Base-by-base conservation (phyloP, 2,113 vertebrate genomes). In the Recurvirostra avosetta region DNA sequence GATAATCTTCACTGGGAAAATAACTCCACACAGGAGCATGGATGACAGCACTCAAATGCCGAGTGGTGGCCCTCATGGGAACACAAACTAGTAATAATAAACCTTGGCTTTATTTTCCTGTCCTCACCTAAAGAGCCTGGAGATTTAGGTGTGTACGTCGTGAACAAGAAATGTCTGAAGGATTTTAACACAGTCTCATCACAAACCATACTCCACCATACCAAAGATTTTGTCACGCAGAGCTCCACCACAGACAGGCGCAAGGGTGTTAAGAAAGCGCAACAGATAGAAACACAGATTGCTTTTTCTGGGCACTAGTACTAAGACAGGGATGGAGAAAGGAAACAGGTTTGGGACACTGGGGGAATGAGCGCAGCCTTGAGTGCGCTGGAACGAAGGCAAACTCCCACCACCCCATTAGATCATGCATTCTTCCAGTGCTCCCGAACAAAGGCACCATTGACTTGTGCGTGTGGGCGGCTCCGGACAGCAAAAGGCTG, bases 361-460 rank as follows among this genome's bases (percentile, higher is more conserved):
- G 82, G 89, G 92, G 97, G 97, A 98, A 98, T 84, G 45, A 92
- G 80, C 41, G 20, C 86, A 94, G 87, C 87, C 91, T 90, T 74
- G 80, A 91, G 59, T 38, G 8, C 27, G 49, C 91, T 97, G 95
- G 93, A 83, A 96, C 45, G 94, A 98, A 98, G 97, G 97, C 93
- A 36, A 97, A 98, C 98, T 98, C 98, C 98, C 98, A 98, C 97
- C 86, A 94, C 97, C 97, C 97, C 96, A 98, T 99, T 98, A 99
- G 98, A 96, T 99, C 98, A 98, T 95, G 61, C 98, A 99, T 99
- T 99, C 98, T 98, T 99, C 96, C 90, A 88, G 38, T 34, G 9
- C 92, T 80, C 63, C 94, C 3, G 56, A 98, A 99, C 99, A 99
- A 99, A 98, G 98, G 95, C 86, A 61, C 97, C 98, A 99, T 98